These are phyloP conservation scores for Dynastes grantii DNA, from an alignment of 2,888 invertebrate species.

Conservation along the genomic window DNA sequence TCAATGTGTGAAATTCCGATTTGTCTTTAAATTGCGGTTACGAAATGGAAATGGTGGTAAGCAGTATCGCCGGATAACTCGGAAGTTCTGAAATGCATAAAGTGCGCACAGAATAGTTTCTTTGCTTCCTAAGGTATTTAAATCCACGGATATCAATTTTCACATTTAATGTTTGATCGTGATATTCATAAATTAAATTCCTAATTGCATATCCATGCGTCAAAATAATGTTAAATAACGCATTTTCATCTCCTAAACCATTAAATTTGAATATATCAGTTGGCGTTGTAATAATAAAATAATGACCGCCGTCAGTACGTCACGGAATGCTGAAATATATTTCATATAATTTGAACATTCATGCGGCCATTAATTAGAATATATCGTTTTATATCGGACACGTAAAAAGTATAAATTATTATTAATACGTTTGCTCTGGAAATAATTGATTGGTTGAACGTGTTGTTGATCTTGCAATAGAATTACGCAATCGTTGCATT, in stretches of 20 bases:
- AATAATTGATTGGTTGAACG: constrained; percentile 32
- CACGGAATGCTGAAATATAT: constrained; percentile 27
- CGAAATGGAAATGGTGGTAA: constrained; percentile 8
- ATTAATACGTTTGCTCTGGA: constrained; percentile 4
- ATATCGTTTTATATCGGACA: constrained; percentile 26
- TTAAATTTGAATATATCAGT: constrained; percentile 32
- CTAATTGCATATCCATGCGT: not conserved
- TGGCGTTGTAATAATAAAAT: constrained; percentile 18
- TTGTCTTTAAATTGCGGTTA: constrained; percentile 27
- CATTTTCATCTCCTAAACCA: constrained; percentile 7
- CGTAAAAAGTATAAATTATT: constrained; percentile 31
- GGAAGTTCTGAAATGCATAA: not conserved
- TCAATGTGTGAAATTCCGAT: constrained; percentile 33
- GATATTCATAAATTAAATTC: not conserved
- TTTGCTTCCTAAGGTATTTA: constrained; percentile 10
- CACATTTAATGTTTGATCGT: not conserved
- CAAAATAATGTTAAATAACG: constrained; percentile 13
- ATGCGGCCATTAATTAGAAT: constrained; percentile 24
- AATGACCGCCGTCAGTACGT: constrained; percentile 24
- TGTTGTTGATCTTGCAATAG: constrained; percentile 15
- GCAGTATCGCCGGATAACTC: constrained; percentile 14
- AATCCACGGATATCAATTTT: constrained; percentile 22
- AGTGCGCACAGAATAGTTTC: not conserved
- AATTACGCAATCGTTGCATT: not conserved
- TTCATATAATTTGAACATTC: constrained; percentile 16